phyloP scores from a whole-genome alignment of 1,140 invertebrate genomes.

The Brachionus angularis region DNA sequence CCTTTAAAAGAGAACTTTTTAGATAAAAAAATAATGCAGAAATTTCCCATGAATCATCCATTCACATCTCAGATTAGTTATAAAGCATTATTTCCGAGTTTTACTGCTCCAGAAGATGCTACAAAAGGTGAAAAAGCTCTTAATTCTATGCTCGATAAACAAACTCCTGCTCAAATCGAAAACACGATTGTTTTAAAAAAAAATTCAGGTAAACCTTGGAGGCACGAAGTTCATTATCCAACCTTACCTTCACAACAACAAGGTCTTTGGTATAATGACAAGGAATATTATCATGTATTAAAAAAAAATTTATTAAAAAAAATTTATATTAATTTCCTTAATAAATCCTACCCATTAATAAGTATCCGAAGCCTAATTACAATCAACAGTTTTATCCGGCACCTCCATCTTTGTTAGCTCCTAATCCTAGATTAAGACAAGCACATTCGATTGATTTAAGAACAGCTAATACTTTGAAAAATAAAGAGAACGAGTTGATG shows the following conservation, averaged over 20 bases:
- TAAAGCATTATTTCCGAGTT: constrained; percentile 32
- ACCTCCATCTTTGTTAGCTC: constrained; percentile 3
- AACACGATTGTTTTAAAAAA: constrained; percentile 17
- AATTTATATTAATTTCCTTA: too few relatives aligned
- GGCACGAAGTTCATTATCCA: constrained; percentile 30
- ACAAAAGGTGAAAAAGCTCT: not conserved
- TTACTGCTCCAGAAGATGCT: constrained; percentile 31
- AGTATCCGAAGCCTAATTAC: constrained; percentile 33
- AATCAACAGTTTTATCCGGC: constrained; percentile 38
- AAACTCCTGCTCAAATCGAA: constrained; percentile 18
- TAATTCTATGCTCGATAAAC: not conserved
- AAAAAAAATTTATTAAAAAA: not conserved
- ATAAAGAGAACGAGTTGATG: constrained; percentile 42
- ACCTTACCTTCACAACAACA: constrained; percentile 22
- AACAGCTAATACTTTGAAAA: constrained; percentile 33
- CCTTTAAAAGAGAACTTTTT: constrained; percentile 41
- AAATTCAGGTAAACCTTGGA: constrained; percentile 17
- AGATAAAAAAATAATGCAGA: constrained; percentile 27
- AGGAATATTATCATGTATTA: constrained; percentile 29
- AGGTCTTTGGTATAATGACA: constrained; percentile 40
- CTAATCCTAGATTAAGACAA: constrained; percentile 9
- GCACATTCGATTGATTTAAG: not conserved
- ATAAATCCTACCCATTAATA: too few relatives aligned
- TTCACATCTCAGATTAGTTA: constrained; percentile 38
- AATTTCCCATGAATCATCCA: constrained; percentile 39